Percentiles rank a stretch among this genome's conserved stretches.
Evolutionary conservation across 2,113 vertebrate species (phyloP).

Genomic region (Alectura lathami): DNA sequence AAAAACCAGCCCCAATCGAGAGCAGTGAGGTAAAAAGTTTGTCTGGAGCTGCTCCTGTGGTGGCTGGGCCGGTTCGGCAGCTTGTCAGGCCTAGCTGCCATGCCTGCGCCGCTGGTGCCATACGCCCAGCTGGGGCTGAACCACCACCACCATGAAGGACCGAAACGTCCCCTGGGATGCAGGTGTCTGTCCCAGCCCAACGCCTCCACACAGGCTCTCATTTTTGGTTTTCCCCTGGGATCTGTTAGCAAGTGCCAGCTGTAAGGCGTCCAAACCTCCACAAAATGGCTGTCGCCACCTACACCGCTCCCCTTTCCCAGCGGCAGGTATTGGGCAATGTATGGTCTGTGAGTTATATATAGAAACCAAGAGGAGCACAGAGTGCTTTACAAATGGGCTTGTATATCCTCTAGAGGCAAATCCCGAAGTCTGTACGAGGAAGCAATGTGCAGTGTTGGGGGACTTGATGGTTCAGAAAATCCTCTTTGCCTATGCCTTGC

Average conservation of each 20-base stretch:
- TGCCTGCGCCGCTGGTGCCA: background rate
- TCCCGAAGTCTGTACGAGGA: background rate
- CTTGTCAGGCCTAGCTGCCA: background rate
- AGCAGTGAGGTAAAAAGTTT: slow-evolving; percentile 28
- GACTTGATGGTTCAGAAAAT: background rate
- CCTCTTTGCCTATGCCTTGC: background rate
- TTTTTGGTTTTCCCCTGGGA: background rate
- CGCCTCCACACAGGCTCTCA: accelerated
- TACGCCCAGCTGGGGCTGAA: background rate
- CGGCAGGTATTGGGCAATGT: accelerated
- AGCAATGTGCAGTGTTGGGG: background rate
- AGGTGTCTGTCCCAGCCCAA: background rate
- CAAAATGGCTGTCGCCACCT: background rate
- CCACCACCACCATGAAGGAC: background rate
- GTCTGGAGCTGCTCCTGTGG: background rate
- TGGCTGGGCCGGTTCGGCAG: background rate
- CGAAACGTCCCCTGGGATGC: background rate
- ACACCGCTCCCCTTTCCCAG: background rate
- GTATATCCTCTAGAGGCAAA: background rate
- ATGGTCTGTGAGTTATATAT: background rate
- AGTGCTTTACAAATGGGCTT: background rate
- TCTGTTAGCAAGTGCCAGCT: accelerated
- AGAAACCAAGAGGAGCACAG: background rate
- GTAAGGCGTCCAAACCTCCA: background rate
- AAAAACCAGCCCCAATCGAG: slow-evolving; percentile 18